Conservation (phyloP, 2,797 vertebrate genomes). For the Nasua narica region DNA sequence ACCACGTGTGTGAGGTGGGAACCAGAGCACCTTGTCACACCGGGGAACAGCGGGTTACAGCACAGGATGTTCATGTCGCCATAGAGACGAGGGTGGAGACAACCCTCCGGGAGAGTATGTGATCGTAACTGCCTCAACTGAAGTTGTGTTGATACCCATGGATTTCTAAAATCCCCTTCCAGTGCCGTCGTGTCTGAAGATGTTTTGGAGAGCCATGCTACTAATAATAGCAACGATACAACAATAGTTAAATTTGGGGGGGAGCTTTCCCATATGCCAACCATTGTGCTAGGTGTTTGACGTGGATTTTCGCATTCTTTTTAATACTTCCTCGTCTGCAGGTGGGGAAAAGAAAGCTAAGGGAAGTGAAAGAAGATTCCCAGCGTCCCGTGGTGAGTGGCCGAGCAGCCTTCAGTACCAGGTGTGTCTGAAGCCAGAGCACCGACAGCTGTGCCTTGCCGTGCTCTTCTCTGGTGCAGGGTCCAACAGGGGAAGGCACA, state of each 20-base stretch:
- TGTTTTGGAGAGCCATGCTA: not conserved
- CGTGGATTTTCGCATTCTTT: not conserved
- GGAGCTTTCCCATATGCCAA: not conserved
- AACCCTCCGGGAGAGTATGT: not conserved
- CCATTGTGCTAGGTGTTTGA: not conserved
- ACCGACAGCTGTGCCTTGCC: not conserved
- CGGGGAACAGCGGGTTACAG: not conserved
- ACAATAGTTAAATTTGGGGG: not conserved
- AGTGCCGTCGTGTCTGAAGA: not conserved
- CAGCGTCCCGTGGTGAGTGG: not conserved
- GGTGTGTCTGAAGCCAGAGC: not conserved
- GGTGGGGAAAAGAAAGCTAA: not conserved
- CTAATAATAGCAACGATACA: not conserved
- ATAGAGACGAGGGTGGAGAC: not conserved
- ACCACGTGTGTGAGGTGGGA: not conserved
- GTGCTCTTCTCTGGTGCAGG: not conserved
- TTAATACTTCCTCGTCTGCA: not conserved
- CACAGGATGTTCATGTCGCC: not conserved
- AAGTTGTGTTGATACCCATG: not conserved
- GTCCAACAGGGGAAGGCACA: not conserved
- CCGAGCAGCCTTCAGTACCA: not conserved
- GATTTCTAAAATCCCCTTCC: not conserved
- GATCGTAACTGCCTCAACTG: not conserved
- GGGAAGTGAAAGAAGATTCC: not conserved
- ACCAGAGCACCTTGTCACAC: not conserved